A percentile compares a stretch with the other conserved stretches of the same genome.
Evolutionary conservation across 2,113 vertebrate species (phyloP).

Genomic region (Arizona elegans): DNA sequence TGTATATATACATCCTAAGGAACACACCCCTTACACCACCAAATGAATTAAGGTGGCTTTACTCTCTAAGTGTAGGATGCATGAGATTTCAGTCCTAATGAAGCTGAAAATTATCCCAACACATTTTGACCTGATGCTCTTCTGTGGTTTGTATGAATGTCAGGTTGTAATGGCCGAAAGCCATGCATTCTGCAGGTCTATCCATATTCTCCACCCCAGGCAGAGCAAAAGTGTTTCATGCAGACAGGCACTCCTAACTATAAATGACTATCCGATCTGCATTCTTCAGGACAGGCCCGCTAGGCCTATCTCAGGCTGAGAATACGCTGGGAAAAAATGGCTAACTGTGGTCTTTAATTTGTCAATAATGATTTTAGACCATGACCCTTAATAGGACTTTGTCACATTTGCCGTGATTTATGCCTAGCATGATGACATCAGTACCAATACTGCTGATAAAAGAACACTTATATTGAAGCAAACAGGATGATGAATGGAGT

Average conservation of each 20-base stretch:
- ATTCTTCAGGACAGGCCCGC: constrained; percentile 53
- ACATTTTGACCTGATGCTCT: constrained; percentile 23
- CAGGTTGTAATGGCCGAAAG: constrained; percentile 19
- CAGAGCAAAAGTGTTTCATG: constrained; percentile 48
- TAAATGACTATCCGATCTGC: constrained; percentile 72
- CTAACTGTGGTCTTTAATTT: constrained; percentile 86
- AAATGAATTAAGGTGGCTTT: not conserved
- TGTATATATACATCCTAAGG: not conserved
- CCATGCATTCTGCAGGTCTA: constrained; percentile 32
- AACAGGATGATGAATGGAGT: constrained; percentile 99
- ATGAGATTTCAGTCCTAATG: not conserved
- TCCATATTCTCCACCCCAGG: constrained; percentile 18
- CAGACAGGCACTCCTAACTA: constrained; percentile 50
- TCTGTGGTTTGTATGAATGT: constrained; percentile 28
- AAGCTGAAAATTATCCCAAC: not conserved
- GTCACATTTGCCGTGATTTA: constrained; percentile 94
- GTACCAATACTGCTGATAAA: constrained; percentile 94
- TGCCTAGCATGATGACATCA: constrained; percentile 90
- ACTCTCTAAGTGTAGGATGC: not conserved
- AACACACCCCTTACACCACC: not conserved
- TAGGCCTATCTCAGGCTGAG: constrained; percentile 68
- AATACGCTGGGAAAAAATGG: constrained; percentile 51
- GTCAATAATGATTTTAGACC: constrained; percentile 91
- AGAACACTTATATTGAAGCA: constrained; percentile 95
- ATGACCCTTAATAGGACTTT: constrained; percentile 92